Evolutionary conservation across 2,113 vertebrate species (phyloP), one percentile per base, ranked within the genome.

Genomic region (Geococcyx californianus): DNA sequence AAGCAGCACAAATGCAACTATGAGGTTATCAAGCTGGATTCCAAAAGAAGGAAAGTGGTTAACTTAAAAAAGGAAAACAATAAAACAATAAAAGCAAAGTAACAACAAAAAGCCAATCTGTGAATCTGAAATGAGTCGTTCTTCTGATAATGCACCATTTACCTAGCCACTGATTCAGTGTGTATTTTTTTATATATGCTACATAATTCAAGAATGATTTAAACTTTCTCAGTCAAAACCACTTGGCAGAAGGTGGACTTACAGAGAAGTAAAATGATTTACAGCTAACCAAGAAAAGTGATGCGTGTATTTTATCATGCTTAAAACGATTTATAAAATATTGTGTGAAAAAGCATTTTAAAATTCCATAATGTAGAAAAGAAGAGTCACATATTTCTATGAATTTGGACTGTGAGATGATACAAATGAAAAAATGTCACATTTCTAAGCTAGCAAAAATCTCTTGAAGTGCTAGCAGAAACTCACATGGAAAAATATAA

Each of bases 141-240:
- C 11, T 47, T 80, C 40, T 67, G 2, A 34, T 64, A 86, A 69
- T 68, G 18, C 14, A 54, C 4, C 15, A 26, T 69, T 86, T 66
- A 70, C 12, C 5, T 5, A 81, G 5, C 1, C 3, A 64, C 23
- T 11, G 40, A 6, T 59, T 34, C 51, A 40, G 1, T 29, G 2
- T 56, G 8, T 10, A 12, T 54, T 85, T 86, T 49, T 72, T 73
- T 52, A 34, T 44, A 11, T 54, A 31, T 77, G 19, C 13, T 58
- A 19, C 31, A 33, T 59, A 79, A 63, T 75, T 66, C 73, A 73
- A 77, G 2, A 69, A 33, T 42, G 3, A 3, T 55, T 84, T 93
- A 28, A n/a, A 40, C 3, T 55, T 81, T 14, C 38, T 10, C 24
- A 29, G 19, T n/a, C 25, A 49, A 56, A 91, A 58, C 1, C 7